phyloP scores from a whole-genome alignment of 2,113 vertebrate species.

The Thryonomys swinderianus region DNA sequence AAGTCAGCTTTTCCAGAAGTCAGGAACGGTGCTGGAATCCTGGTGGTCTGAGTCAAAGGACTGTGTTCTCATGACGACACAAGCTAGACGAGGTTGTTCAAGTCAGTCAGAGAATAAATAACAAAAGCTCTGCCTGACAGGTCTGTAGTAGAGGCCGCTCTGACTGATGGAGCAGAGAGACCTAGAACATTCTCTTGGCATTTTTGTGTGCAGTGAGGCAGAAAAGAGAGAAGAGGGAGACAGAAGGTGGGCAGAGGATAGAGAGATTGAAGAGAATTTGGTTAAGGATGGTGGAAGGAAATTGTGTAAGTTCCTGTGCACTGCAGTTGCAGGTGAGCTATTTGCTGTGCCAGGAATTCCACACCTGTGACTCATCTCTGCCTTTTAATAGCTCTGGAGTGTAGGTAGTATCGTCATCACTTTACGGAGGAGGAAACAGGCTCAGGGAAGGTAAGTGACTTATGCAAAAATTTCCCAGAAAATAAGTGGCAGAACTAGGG shows the following conservation, averaged over 20 bases:
- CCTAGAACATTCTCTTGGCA: background rate
- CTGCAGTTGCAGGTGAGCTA: background rate
- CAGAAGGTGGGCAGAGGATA: background rate
- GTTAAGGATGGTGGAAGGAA: background rate
- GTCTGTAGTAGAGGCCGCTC: background rate
- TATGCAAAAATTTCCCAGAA: conserved; percentile 10
- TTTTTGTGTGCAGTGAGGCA: background rate
- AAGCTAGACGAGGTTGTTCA: background rate
- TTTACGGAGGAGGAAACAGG: conserved; percentile 3
- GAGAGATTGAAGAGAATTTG: background rate
- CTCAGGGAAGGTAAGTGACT: background rate
- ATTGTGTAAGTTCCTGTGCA: background rate
- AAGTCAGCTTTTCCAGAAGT: background rate
- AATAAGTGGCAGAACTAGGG: background rate
- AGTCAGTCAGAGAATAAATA: conserved; percentile 43
- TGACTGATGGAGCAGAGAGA: background rate
- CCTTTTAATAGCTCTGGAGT: background rate
- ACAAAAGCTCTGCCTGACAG: background rate
- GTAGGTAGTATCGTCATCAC: background rate
- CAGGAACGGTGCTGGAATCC: background rate
- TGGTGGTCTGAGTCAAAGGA: conserved; percentile 35
- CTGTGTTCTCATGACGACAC: background rate
- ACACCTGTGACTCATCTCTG: background rate
- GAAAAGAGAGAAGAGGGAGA: background rate
- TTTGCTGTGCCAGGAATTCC: conserved; percentile 11